Evolutionary conservation across 2,113 vertebrate genomes (phyloP).

Genomic region (Oncorhynchus gorbuscha): DNA sequence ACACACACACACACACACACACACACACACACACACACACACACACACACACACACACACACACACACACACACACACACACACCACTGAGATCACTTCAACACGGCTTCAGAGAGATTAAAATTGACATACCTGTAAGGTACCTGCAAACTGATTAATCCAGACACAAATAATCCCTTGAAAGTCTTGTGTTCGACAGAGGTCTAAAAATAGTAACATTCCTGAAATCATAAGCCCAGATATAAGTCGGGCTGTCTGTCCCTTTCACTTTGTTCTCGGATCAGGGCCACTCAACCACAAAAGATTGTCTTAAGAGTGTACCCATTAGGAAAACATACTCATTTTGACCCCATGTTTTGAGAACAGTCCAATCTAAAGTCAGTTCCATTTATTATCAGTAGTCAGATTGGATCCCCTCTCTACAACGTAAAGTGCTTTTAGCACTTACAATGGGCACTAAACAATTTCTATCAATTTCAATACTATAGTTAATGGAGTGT

Average conservation of each 20-base stretch:
- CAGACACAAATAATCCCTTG: slow-evolving; percentile 6
- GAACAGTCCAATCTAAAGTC: not conserved
- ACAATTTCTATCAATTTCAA: not conserved
- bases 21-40: not conserved
- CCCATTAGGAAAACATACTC: not conserved
- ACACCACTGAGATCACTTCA: too few species aligned
- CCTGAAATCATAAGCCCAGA: slow-evolving; percentile 35
- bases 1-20: not conserved
- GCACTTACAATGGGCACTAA: not conserved
- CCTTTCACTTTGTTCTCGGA: slow-evolving; percentile 24
- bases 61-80: not conserved
- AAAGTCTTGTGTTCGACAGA: slow-evolving; percentile 26
- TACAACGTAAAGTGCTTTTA: not conserved
- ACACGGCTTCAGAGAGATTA: not conserved
- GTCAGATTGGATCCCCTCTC: not conserved
- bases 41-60: not conserved
- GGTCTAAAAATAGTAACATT: slow-evolving; percentile 40
- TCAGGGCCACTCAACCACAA: slow-evolving; percentile 38
- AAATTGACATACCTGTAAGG: not conserved
- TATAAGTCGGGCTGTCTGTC: slow-evolving; percentile 36
- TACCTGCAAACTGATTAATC: slow-evolving; percentile 16
- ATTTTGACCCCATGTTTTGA: slow-evolving; percentile 20
- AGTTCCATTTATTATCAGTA: slow-evolving; percentile 15
- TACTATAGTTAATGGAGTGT: not conserved
- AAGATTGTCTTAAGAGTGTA: slow-evolving; percentile 25